These are phyloP conservation scores for Ahaetulla prasina DNA, from an alignment of 2,113 vertebrate genomes.

Conservation along the genomic window DNA sequence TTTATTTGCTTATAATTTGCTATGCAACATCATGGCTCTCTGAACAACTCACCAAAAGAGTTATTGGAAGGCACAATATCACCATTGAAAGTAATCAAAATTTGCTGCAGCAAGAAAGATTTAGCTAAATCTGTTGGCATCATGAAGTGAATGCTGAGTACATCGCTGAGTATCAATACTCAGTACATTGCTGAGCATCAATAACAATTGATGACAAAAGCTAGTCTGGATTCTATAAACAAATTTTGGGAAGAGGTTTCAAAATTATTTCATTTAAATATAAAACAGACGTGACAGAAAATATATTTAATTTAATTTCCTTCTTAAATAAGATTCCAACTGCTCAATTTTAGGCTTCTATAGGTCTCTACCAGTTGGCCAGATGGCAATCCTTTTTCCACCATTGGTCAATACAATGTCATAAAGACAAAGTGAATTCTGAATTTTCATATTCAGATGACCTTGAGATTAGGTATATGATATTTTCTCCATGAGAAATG, in stretches of 20 bases:
- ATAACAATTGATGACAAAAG: constrained; percentile 1
- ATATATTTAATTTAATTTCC: not conserved
- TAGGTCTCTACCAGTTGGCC: not conserved
- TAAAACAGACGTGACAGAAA: constrained; percentile 11
- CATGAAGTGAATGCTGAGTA: not conserved
- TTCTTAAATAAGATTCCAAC: not conserved
- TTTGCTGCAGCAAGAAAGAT: not conserved
- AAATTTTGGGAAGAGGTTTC: constrained; percentile 17
- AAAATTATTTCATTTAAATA: constrained; percentile 15
- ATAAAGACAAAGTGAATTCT: not conserved
- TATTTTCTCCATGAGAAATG: not conserved
- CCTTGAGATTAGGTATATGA: not conserved
- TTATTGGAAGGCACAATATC: not conserved
- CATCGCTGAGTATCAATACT: not conserved
- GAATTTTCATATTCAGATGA: not conserved
- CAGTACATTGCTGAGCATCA: not conserved
- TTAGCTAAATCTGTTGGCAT: not conserved
- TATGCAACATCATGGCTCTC: not conserved
- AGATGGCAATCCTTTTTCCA: not conserved
- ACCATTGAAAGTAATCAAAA: not conserved
- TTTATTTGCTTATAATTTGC: not conserved
- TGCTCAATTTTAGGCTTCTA: not conserved
- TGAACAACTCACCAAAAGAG: not conserved
- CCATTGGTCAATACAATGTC: not conserved
- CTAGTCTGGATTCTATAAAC: not conserved